phyloP scores from a whole-genome alignment of 2,797 vertebrate species.

The Capromys pilorides region DNA sequence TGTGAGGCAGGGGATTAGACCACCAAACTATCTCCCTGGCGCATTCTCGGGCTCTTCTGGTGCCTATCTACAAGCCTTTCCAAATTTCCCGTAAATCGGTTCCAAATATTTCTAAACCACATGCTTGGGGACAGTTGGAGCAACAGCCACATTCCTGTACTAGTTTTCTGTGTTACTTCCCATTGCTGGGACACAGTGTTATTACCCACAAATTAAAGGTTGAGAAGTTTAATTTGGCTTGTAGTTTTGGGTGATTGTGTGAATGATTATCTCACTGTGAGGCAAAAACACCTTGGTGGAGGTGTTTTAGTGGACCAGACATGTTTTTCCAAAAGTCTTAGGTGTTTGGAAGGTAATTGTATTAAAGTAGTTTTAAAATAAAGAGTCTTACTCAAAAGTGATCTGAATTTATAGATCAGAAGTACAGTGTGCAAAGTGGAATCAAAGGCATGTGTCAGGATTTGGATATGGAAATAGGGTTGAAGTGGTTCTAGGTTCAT shows the following conservation, averaged over 20 bases:
- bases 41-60: too few species aligned
- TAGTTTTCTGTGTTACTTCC: too few species aligned
- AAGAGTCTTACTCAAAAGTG: not conserved
- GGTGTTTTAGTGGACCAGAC: not conserved
- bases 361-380: conserved; percentile 10
- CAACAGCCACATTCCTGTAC: not conserved
- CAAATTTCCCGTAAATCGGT: not conserved
- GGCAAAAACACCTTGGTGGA: not conserved
- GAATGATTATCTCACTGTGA: too few species aligned
- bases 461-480: conserved; percentile 1
- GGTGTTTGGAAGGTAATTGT: not conserved
- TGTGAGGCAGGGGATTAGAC: too few species aligned
- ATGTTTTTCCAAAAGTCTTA: not conserved
- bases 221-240: not conserved
- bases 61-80: too few species aligned
- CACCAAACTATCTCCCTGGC: too few species aligned
- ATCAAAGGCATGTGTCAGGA: not conserved
- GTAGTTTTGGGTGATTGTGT: too few species aligned
- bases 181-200: not conserved
- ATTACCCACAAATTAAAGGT: not conserved
- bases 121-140: not conserved
- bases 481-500: not conserved
- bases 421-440: not conserved
- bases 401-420: not conserved
- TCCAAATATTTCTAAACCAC: not conserved